A percentile compares a stretch with the other conserved stretches of the same genome.
phyloP scores from a whole-genome alignment of 2,797 vertebrate species.

The Leptodactylus fallax region DNA sequence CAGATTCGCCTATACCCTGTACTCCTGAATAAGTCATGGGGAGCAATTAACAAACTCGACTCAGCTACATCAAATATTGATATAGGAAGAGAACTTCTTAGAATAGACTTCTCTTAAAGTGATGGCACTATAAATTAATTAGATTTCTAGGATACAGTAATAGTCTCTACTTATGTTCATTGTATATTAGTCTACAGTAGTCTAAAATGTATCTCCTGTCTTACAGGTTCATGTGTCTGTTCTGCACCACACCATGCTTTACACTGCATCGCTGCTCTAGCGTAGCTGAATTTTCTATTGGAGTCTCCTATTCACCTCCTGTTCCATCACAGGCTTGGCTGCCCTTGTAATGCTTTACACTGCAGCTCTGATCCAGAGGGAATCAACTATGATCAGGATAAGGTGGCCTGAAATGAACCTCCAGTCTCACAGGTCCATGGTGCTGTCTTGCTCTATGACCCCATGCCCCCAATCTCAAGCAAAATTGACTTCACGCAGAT shows the following conservation, averaged over 20 bases:
- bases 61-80: not conserved
- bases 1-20: not conserved
- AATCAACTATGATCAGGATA: too few species aligned
- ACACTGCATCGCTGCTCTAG: not conserved
- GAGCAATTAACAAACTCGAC: not conserved
- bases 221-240: not conserved
- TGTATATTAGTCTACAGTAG: too few species aligned
- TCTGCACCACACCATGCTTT: not conserved
- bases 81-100: not conserved
- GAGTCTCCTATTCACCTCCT: too few species aligned
- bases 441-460: too few species aligned
- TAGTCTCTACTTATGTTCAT: too few species aligned
- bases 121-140: not conserved
- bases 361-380: too few species aligned
- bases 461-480: too few species aligned
- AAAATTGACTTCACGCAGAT: too few species aligned
- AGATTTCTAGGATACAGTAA: not conserved
- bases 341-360: not conserved
- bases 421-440: too few species aligned
- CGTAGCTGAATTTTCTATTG: too few species aligned
- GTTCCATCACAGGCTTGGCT: too few species aligned
- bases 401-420: too few species aligned
- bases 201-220: not conserved
- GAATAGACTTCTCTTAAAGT: not conserved
- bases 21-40: constrained; percentile 20